phyloP scores from a whole-genome alignment of 2,797 vertebrate species.

The Syngnathus rostellatus region DNA sequence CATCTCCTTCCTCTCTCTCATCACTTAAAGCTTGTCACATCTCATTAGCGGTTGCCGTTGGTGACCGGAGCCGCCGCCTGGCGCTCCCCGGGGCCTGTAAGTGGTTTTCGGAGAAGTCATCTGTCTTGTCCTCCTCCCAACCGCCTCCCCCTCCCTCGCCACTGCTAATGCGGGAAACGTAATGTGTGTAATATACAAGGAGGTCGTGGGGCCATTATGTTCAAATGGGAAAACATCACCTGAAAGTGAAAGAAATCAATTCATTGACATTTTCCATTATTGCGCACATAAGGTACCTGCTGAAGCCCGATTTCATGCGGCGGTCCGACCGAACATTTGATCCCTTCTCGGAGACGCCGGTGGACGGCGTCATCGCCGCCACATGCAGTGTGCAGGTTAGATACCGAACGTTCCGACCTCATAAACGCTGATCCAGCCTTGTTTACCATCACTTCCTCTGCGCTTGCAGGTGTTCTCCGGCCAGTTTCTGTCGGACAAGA shows the following conservation, averaged over 20 bases:
- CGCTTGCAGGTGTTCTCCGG: constrained; percentile 86
- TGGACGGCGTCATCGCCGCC: constrained; percentile 96
- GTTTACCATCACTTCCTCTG: neutral
- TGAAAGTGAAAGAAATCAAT: neutral
- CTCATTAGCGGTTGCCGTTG: constrained; percentile 65
- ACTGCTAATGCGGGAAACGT: constrained; percentile 51
- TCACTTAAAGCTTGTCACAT: constrained; percentile 69
- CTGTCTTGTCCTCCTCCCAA: constrained; percentile 31
- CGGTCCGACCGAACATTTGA: constrained; percentile 94
- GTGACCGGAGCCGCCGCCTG: constrained; percentile 47
- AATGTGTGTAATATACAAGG: constrained; percentile 26
- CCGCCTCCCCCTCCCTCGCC: constrained; percentile 18
- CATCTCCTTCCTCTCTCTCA: constrained; percentile 42
- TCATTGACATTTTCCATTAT: neutral
- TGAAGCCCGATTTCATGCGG: constrained; percentile 97
- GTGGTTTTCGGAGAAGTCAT: constrained; percentile 43
- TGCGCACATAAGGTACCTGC: constrained; percentile 60
- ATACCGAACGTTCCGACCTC: neutral
- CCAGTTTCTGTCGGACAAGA: constrained; percentile 97
- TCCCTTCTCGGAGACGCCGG: constrained; percentile 96
- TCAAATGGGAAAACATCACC: constrained; percentile 16
- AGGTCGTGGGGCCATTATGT: constrained; percentile 31
- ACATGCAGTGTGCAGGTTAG: constrained; percentile 95
- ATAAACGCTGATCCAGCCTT: neutral
- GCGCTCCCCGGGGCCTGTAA: constrained; percentile 46